Conservation (phyloP, 2,888 invertebrate species). For the Sipha maydis region DNA sequence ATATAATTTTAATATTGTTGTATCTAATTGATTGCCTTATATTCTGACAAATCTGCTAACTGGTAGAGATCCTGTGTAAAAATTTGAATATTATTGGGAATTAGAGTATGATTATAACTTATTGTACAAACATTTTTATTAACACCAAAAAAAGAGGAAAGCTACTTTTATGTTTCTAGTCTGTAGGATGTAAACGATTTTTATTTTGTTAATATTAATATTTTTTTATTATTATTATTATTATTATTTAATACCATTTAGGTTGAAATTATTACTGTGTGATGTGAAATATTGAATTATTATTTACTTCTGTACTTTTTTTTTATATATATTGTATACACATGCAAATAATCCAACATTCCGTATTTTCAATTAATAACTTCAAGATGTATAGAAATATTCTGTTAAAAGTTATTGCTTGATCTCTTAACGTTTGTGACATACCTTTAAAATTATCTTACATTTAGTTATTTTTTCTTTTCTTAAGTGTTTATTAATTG, state of each 20-base stretch:
- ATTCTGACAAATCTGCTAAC: conserved; percentile 34
- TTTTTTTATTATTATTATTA: conserved; percentile 17
- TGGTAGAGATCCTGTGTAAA: conserved; percentile 33
- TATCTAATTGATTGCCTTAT: conserved; percentile 12
- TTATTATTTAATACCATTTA: conserved; percentile 23
- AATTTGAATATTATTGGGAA: not conserved
- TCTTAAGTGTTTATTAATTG: not conserved
- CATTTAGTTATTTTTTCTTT: not conserved
- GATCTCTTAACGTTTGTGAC: conserved; percentile 32
- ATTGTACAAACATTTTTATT: not conserved
- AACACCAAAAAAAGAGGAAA: conserved; percentile 11
- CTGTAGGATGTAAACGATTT: conserved; percentile 50
- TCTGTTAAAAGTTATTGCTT: not conserved
- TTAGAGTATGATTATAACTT: not conserved
- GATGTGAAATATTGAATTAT: not conserved
- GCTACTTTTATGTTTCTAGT: conserved; percentile 54
- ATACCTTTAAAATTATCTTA: not conserved
- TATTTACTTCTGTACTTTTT: not conserved
- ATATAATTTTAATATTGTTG: not conserved
- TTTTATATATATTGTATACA: not conserved
- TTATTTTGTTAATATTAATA: conserved; percentile 38
- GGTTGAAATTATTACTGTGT: not conserved
- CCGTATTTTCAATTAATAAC: not conserved
- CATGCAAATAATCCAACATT: conserved; percentile 32
- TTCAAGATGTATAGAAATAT: not conserved